These are phyloP conservation scores for Rhynchonycteris naso DNA, from an alignment of 2,797 vertebrate genomes.

Conservation along the genomic window DNA sequence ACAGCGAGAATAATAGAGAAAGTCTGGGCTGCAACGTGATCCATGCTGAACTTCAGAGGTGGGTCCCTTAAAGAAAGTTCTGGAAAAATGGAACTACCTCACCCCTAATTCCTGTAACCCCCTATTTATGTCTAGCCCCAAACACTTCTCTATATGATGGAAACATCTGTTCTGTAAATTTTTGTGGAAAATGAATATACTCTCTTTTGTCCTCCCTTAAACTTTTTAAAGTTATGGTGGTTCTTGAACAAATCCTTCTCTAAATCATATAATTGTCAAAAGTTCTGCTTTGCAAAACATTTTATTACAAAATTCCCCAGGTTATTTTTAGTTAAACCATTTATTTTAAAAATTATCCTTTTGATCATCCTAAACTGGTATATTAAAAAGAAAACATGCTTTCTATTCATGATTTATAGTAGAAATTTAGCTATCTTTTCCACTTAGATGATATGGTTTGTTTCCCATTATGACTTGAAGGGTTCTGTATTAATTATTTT, in stretches of 20 bases:
- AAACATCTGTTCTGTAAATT: neutral
- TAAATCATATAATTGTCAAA: neutral
- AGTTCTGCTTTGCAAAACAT: slow-evolving; percentile 28
- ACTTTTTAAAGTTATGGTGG: neutral
- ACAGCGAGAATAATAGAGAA: slow-evolving; percentile 83
- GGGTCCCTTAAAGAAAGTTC: slow-evolving; percentile 83
- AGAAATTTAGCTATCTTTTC: neutral
- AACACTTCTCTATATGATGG: slow-evolving; percentile 35
- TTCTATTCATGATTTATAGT: neutral
- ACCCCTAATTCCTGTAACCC: neutral
- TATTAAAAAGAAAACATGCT: neutral
- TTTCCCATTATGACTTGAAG: slow-evolving; percentile 1
- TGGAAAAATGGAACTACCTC: slow-evolving; percentile 75
- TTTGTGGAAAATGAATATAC: slow-evolving; percentile 6
- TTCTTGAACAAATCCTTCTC: slow-evolving; percentile 26
- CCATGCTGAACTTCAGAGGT: slow-evolving; percentile 75
- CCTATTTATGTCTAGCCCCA: neutral
- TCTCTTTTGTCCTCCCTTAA: slow-evolving; percentile 53
- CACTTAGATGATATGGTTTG: neutral
- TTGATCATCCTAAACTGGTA: neutral
- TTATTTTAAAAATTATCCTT: slow-evolving; percentile 46
- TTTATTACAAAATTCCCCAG: slow-evolving; percentile 15
- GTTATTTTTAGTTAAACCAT: slow-evolving; percentile 26
- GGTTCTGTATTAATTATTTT: slow-evolving; percentile 40
- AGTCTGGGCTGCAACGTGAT: slow-evolving; percentile 83